Evolutionary conservation across 2,113 vertebrate species (phyloP).

Genomic region (Carlito syrichta): DNA sequence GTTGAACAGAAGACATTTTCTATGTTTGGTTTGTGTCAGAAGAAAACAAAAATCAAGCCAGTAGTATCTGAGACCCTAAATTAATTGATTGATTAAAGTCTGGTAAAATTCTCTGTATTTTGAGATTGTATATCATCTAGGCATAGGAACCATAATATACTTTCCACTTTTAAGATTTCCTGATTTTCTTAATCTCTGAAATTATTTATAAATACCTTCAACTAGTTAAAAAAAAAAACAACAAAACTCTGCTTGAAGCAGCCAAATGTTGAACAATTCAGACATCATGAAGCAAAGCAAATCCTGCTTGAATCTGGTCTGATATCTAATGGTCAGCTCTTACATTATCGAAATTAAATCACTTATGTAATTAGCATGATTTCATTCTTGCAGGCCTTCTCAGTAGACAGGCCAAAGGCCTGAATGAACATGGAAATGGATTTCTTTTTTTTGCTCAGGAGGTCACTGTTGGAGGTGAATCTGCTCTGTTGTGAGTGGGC

Average conservation of each 20-base stretch:
- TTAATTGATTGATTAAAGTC: neutral
- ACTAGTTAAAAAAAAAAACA: neutral
- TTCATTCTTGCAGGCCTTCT: neutral
- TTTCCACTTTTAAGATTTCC: neutral
- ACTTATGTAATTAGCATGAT: slow-evolving; percentile 20
- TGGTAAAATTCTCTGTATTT: neutral
- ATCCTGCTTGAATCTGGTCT: neutral
- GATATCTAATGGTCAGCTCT: neutral
- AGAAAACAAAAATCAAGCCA: neutral
- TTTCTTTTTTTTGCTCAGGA: neutral
- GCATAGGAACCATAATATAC: neutral
- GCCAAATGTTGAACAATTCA: neutral
- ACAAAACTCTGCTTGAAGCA: neutral
- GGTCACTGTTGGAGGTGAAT: neutral
- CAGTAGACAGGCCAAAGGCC: slow-evolving; percentile 2
- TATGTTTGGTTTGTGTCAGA: neutral
- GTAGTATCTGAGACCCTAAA: neutral
- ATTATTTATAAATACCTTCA: neutral
- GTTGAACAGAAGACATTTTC: slow-evolving; percentile 25
- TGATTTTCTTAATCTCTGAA: neutral
- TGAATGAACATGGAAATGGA: slow-evolving; percentile 16
- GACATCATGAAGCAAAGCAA: neutral
- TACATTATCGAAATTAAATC: slow-evolving; percentile 37
- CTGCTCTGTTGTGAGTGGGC: rapidly evolving
- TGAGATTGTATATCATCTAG: neutral